These are phyloP conservation scores for Petrocephalus microphthalmus DNA, from an alignment of 2,113 vertebrate species.

Conservation along the genomic window DNA sequence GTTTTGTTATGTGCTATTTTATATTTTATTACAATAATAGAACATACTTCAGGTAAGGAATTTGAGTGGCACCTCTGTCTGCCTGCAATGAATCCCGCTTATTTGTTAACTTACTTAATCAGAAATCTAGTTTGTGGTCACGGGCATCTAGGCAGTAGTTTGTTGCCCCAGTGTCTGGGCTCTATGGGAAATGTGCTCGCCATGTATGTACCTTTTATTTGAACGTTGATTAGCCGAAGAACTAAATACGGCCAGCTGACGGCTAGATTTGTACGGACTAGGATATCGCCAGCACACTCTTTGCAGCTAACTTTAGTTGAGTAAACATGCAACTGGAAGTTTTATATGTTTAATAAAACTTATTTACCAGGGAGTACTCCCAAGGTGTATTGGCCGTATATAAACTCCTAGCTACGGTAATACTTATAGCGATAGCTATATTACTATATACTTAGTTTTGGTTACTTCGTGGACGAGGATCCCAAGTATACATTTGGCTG, in stretches of 20 bases:
- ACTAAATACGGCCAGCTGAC: not conserved
- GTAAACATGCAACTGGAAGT: not conserved
- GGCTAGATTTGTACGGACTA: not conserved
- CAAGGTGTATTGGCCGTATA: not conserved
- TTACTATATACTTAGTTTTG: not conserved
- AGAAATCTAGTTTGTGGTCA: not conserved
- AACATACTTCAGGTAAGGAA: slow-evolving; percentile 46
- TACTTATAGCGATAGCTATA: not conserved
- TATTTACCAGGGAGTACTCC: not conserved
- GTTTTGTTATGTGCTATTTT: slow-evolving; percentile 29
- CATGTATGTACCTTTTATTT: not conserved
- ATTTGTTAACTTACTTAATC: not conserved
- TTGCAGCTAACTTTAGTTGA: not conserved
- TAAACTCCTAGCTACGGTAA: not conserved
- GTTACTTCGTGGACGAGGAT: not conserved
- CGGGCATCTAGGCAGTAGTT: not conserved
- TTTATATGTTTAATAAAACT: not conserved
- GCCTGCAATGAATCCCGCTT: not conserved
- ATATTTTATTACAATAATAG: slow-evolving; percentile 30
- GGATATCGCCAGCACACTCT: not conserved
- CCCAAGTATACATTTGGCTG: not conserved
- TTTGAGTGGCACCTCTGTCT: not conserved
- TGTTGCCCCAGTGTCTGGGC: not conserved
- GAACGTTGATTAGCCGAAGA: not conserved
- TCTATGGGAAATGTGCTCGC: not conserved